A percentile compares a stretch with the other conserved stretches of the same genome.
Conservation (phyloP, 2,113 vertebrate species). For the Mola mola region DNA sequence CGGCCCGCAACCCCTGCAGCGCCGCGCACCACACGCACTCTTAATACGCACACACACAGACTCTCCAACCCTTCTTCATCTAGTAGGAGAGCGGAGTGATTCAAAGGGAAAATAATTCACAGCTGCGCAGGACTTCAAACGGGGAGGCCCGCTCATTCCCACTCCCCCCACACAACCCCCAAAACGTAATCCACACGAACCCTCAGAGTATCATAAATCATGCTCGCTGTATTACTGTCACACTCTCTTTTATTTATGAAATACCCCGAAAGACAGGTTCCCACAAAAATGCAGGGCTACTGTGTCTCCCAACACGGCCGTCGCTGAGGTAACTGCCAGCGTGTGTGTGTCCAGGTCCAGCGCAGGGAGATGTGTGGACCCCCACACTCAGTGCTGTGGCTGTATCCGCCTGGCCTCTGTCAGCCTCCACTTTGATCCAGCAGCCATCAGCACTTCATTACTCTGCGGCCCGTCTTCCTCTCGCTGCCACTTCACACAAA, state of each 20-base stretch:
- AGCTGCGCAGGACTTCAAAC: slow-evolving; percentile 76
- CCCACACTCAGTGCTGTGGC: slow-evolving; percentile 66
- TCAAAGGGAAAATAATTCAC: slow-evolving; percentile 79
- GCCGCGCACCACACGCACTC: slow-evolving; percentile 38
- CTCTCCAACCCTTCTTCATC: slow-evolving; percentile 66
- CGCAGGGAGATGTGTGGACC: slow-evolving; percentile 64
- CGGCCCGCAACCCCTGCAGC: slow-evolving; percentile 38
- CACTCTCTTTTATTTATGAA: slow-evolving; percentile 72
- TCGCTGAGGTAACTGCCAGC: slow-evolving; percentile 44
- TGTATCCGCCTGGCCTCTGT: slow-evolving; percentile 70
- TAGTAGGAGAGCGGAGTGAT: slow-evolving; percentile 50
- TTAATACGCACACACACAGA: slow-evolving; percentile 50
- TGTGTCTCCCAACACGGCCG: slow-evolving; percentile 45
- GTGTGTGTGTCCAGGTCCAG: slow-evolving; percentile 29
- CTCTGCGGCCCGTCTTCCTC: slow-evolving; percentile 67
- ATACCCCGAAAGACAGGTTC: slow-evolving; percentile 66
- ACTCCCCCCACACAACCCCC: slow-evolving; percentile 29
- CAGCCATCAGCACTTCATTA: slow-evolving; percentile 80
- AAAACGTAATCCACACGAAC: slow-evolving; percentile 59
- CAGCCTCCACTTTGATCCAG: slow-evolving; percentile 74
- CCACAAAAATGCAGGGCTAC: slow-evolving; percentile 59
- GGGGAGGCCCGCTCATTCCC: slow-evolving; percentile 64
- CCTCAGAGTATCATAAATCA: slow-evolving; percentile 76
- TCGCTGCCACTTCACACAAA: slow-evolving; percentile 66
- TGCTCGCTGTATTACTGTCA: slow-evolving; percentile 66